phyloP scores from a whole-genome alignment of 2,797 vertebrate species.

The Tenualosa thibaudeaui region DNA sequence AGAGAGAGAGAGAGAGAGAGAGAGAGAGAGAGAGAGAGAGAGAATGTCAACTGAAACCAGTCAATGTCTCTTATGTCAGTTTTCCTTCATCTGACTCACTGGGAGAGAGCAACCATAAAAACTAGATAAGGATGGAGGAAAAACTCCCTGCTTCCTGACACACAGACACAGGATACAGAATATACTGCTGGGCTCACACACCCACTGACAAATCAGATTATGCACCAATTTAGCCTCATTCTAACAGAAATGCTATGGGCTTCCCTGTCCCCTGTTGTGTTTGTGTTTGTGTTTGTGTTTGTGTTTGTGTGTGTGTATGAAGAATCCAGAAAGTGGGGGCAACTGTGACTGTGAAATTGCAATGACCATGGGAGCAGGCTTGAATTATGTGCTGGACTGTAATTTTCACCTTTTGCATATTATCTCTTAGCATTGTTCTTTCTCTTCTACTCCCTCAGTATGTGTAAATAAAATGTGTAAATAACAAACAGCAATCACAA shows the following conservation, averaged over 20 bases:
- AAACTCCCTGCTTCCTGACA: too few species aligned
- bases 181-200: not conserved
- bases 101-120: not conserved
- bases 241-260: not conserved
- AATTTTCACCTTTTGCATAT: too few species aligned
- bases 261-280: not conserved
- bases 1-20: not conserved
- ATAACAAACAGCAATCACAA: too few species aligned
- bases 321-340: too few species aligned
- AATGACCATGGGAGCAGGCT: too few species aligned
- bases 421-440: too few species aligned
- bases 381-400: too few species aligned
- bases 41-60: not conserved
- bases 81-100: not conserved
- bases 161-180: not conserved
- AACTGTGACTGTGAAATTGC: not conserved
- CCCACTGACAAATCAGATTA: not conserved
- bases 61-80: not conserved
- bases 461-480: too few species aligned
- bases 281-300: slow-evolving; percentile 12
- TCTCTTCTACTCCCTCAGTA: too few species aligned
- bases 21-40: not conserved
- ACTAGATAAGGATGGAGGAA: not conserved
- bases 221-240: not conserved
- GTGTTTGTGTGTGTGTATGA: slow-evolving; percentile 15